These are phyloP conservation scores for Prorops nasuta DNA, from an alignment of 1,140 invertebrate species.

Conservation along the genomic window DNA sequence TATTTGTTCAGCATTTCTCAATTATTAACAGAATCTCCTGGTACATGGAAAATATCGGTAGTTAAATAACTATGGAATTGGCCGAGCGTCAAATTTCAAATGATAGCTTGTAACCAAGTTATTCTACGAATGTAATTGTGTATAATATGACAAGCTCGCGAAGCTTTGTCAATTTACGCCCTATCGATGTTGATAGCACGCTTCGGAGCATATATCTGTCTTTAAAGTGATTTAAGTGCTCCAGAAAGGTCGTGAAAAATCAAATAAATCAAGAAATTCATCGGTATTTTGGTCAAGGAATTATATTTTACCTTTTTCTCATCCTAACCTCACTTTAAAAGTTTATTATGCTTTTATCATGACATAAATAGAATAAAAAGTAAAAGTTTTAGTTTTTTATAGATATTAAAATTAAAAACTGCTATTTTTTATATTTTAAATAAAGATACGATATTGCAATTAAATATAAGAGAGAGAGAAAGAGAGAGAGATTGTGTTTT, in stretches of 20 bases:
- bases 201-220: constrained; percentile 11
- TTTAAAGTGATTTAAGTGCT: not conserved
- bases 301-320: too few relatives aligned
- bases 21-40: constrained; percentile 20
- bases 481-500: too few relatives aligned
- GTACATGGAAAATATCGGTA: constrained; percentile 3
- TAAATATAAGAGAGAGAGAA: too few relatives aligned
- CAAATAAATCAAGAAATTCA: not conserved
- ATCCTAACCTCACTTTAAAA: too few relatives aligned
- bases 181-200: constrained; percentile 19
- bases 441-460: too few relatives aligned
- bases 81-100: constrained; percentile 23
- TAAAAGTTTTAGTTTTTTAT: too few relatives aligned
- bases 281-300: too few relatives aligned
- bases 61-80: constrained; percentile 5
- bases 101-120: too few relatives aligned
- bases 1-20: constrained; percentile 7
- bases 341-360: too few relatives aligned
- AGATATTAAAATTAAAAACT: too few relatives aligned
- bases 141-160: constrained; percentile 20
- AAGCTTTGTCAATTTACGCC: constrained; percentile 25
- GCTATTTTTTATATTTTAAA: too few relatives aligned
- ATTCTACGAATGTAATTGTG: constrained; percentile 17
- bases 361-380: too few relatives aligned
- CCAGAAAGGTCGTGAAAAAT: not conserved